Percentiles rank a stretch among this genome's conserved stretches.
Conservation (phyloP, 2,797 vertebrate genomes). For the Valencia hispanica region DNA sequence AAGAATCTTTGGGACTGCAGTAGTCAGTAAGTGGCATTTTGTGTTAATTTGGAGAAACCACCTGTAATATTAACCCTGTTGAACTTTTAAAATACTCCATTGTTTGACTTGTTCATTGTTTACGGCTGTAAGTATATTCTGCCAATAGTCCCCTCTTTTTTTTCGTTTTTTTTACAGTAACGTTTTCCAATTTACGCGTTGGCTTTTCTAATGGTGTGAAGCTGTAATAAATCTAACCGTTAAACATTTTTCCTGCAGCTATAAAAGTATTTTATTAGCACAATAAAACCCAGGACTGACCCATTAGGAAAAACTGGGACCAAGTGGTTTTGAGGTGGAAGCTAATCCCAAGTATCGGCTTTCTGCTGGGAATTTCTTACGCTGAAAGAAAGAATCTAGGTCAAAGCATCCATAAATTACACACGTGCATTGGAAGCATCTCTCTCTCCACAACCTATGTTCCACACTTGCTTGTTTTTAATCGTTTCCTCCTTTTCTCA, state of each 20-base stretch:
- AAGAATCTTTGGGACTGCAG: not conserved
- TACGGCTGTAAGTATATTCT: not conserved
- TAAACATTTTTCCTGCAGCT: constrained; percentile 9
- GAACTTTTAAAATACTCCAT: not conserved
- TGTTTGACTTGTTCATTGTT: not conserved
- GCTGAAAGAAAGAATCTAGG: constrained; percentile 33
- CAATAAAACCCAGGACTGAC: not conserved
- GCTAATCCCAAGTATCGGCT: constrained; percentile 2
- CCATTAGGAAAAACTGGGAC: not conserved
- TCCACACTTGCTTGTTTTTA: not conserved
- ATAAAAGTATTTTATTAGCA: constrained; percentile 22
- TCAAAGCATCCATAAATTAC: constrained; percentile 43
- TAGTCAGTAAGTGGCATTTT: not conserved
- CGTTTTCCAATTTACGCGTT: constrained; percentile 7
- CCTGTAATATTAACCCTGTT: not conserved
- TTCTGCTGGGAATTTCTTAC: constrained; percentile 11
- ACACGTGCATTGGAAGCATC: not conserved
- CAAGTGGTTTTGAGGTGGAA: not conserved
- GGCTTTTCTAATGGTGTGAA: not conserved
- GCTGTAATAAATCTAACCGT: constrained; percentile 12
- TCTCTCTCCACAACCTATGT: not conserved
- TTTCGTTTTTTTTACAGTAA: not conserved
- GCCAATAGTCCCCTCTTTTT: not conserved
- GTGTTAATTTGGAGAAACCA: not conserved
- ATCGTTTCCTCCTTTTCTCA: constrained; percentile 8